Evolutionary conservation across 2,888 invertebrate species (phyloP), one percentile per base, ranked within the genome.

Genomic region (Carabus problematicus): DNA sequence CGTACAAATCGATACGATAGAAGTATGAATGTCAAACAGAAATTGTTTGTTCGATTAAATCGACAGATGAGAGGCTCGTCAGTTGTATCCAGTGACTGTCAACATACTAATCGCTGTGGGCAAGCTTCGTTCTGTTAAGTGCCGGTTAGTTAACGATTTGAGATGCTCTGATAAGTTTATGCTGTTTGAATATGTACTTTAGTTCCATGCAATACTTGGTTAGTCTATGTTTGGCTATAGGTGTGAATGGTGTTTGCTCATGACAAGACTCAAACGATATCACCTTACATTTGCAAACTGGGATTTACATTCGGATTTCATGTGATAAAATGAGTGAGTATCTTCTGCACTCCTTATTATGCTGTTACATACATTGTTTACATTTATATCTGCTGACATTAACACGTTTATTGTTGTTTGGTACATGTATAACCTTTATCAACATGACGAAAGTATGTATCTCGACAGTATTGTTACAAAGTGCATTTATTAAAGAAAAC

Each of bases 211-310:
- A 14, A 45, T 45, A 45, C n/a, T 45, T 45, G 11, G 56, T 56
- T 56, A 56, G 56, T 56, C 56, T 56, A 39, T 56, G 56, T 56
- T 56, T 56, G 19, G 9, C 56, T 56, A 11, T 56, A 56, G 56
- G 40, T 56, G 56, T 29, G 56, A 56, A 29, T 29, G 56, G 56
- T 56, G 56, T 8, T n/a, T 19, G 55, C 56, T 56, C 39, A 56
- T 56, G 56, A 56, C 29, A 29, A 56, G 6, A 19, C 56, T 14
- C 56, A 56, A 39, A 29, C 9, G 56, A 56, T 56, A 56, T 18
- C 56, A 29, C 14, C 14, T 1, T 45, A 12, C 14, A 45, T 45
- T 45, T 39, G 9, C 29, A 19, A 56, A n/a, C 14, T 39, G 12
- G 56, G n/a, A 8, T 56, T 14, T 11, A 56, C 3, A 29, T 56